Evolutionary conservation across 2,888 invertebrate genomes (phyloP).

Genomic region (Melinaea marsaeus): DNA sequence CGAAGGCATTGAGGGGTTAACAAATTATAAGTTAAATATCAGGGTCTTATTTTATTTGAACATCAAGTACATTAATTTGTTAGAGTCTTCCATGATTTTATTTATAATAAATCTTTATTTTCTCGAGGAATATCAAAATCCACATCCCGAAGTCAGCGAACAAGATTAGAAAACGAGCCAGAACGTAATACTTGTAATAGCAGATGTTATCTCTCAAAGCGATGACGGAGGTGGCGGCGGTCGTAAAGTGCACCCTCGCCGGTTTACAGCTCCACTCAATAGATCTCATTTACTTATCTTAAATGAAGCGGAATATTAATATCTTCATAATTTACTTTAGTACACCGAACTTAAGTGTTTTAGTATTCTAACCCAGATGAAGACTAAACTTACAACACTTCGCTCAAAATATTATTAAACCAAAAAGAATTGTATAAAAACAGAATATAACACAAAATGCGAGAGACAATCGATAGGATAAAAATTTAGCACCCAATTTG

Average conservation of each 20-base stretch:
- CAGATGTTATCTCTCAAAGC: conserved; percentile 22
- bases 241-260: conserved; percentile 22
- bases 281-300: conserved; percentile 21
- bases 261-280: conserved; percentile 14
- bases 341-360: background rate
- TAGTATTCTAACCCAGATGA: background rate
- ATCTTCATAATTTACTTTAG: conserved; percentile 7
- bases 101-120: background rate
- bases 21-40: too few relatives aligned
- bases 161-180: conserved; percentile 15
- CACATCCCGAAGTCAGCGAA: conserved; percentile 11
- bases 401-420: conserved; percentile 2
- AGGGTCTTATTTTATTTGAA: too few relatives aligned
- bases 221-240: conserved; percentile 20
- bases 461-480: conserved; percentile 18
- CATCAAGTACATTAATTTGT: too few relatives aligned
- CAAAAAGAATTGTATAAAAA: background rate
- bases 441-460: conserved; percentile 17
- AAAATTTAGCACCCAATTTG: conserved; percentile 21
- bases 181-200: conserved; percentile 8
- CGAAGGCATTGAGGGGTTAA: background rate
- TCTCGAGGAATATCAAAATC: background rate
- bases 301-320: conserved; percentile 23
- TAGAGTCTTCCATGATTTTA: too few relatives aligned
- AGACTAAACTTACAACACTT: background rate